A percentile compares a stretch with the other conserved stretches of the same genome.
Conservation (phyloP, 2,888 invertebrate species). For the Sphaerophoria rueppellii region DNA sequence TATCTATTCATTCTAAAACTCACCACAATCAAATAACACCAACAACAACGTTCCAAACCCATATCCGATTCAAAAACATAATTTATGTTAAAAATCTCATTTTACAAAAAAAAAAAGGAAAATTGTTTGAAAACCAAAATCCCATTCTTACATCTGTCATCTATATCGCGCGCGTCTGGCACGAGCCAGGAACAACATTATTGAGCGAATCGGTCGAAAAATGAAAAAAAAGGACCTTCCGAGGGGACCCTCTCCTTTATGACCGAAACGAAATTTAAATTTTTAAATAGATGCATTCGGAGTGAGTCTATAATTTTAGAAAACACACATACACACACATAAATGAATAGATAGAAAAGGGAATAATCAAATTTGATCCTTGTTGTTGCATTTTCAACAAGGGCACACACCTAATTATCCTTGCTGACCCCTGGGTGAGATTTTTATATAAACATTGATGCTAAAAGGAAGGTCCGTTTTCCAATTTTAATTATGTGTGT, state of each 20-base stretch:
- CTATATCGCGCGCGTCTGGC: constrained; percentile 48
- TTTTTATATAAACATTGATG: constrained; percentile 39
- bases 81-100: constrained; percentile 73
- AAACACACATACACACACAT: constrained; percentile 16
- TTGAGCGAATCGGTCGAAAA: constrained; percentile 12
- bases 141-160: constrained; percentile 72
- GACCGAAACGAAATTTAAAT: constrained; percentile 66
- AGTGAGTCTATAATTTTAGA: background rate
- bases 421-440: constrained; percentile 55
- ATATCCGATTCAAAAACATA: constrained; percentile 65
- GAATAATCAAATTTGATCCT: constrained; percentile 40
- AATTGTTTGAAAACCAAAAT: constrained; percentile 45
- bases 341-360: background rate
- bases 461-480: constrained; percentile 27
- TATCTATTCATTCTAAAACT: background rate
- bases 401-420: constrained; percentile 71
- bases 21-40: constrained; percentile 7
- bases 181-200: constrained; percentile 56
- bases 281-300: constrained; percentile 59
- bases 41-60: background rate
- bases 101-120: constrained; percentile 52
- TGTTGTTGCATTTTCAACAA: constrained; percentile 66
- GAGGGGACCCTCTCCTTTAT: constrained; percentile 50
- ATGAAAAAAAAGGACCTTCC: background rate
- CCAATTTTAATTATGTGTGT: background rate